Evolutionary conservation across 1,140 invertebrate genomes (phyloP).

Genomic region (Amphibalanus amphitrite): DNA sequence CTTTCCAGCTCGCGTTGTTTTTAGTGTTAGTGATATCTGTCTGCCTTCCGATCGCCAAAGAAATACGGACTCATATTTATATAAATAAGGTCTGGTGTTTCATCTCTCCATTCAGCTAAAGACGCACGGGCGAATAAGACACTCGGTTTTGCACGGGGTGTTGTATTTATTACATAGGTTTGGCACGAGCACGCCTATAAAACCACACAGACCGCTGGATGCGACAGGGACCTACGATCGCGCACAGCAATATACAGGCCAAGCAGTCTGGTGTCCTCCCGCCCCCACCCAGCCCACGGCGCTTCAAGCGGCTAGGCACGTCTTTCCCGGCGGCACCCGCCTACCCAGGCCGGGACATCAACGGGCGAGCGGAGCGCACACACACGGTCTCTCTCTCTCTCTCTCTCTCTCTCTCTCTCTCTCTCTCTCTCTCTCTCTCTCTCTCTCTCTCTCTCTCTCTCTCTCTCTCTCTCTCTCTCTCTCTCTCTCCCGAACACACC

Average conservation of each 20-base stretch:
- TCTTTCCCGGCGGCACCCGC: neutral
- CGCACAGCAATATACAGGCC: neutral
- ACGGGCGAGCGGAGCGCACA: neutral
- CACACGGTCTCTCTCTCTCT: too few relatives aligned
- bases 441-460: neutral
- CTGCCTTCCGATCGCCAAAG: too few relatives aligned
- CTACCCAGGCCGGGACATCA: neutral
- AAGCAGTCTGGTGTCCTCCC: neutral
- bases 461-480: neutral
- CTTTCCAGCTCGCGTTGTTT: too few relatives aligned
- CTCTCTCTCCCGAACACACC: neutral
- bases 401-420: too few relatives aligned
- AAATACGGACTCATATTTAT: too few relatives aligned
- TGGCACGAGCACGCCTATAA: neutral
- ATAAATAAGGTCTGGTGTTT: too few relatives aligned
- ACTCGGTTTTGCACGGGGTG: neutral
- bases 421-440: neutral
- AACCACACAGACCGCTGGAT: neutral
- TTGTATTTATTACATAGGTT: slow-evolving; percentile 1
- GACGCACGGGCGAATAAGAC: neutral
- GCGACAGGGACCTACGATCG: neutral
- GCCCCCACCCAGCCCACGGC: too few relatives aligned
- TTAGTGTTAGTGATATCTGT: too few relatives aligned
- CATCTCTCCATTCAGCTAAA: too few relatives aligned
- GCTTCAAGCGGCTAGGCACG: neutral